Conservation (phyloP, 37 sponge, comb jelly and placozoan genomes). For the Spongia lamella region DNA sequence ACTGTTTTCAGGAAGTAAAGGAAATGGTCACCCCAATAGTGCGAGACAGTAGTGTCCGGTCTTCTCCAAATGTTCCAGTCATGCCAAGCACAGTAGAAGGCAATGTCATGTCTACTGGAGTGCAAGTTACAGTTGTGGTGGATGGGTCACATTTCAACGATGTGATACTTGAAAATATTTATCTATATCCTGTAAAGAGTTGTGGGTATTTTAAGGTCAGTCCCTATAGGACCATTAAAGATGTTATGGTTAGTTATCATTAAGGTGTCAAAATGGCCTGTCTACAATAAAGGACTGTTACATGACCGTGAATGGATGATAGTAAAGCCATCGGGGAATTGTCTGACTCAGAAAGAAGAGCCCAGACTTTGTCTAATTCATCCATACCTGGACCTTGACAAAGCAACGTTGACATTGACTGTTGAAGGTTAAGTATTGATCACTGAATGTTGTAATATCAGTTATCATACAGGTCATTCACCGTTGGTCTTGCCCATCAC, state of each 20-base stretch:
- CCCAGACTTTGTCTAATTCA: constrained; percentile 52
- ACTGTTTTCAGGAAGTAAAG: constrained; percentile 50
- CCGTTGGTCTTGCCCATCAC: not conserved
- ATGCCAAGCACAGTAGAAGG: not conserved
- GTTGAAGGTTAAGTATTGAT: constrained; percentile 13
- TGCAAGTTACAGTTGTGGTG: not conserved
- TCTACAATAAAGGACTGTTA: constrained; percentile 70
- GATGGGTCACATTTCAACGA: not conserved
- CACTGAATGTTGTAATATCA: not conserved
- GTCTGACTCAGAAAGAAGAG: constrained; percentile 81
- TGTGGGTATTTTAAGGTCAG: constrained; percentile 50
- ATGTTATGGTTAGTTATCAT: not conserved
- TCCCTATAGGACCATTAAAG: not conserved
- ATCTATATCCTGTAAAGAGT: constrained; percentile 87
- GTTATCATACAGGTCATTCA: not conserved
- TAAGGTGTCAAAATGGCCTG: constrained; percentile 76
- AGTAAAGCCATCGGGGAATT: constrained; percentile 31
- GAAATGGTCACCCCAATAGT: no score
- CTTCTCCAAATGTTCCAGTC: not conserved
- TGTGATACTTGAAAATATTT: constrained; percentile 32
- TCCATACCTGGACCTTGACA: constrained; percentile 58
- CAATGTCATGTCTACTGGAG: not conserved
- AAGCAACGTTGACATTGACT: constrained; percentile 37
- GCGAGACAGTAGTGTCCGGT: not conserved
- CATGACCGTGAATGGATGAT: constrained; percentile 90